Conservation (phyloP, 2,888 invertebrate species). For the Andricus quercusramuli region DNA sequence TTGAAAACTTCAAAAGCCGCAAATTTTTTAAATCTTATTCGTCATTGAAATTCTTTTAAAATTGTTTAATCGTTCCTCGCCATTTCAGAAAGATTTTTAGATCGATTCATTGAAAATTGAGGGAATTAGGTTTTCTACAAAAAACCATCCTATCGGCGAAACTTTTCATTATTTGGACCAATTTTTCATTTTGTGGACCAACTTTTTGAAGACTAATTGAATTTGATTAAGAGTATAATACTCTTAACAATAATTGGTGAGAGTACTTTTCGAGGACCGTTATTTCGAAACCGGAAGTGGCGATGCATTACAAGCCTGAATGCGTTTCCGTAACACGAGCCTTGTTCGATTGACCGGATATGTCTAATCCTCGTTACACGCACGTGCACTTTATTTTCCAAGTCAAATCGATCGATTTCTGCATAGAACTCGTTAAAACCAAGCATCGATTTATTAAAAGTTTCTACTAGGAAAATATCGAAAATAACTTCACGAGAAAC, state of each 20-base stretch:
- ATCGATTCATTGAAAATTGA: too few relatives aligned
- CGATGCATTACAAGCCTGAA: conserved; percentile 25
- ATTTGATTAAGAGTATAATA: background rate
- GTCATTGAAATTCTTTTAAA: too few relatives aligned
- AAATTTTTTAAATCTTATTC: too few relatives aligned
- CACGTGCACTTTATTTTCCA: conserved; percentile 30
- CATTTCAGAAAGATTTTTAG: too few relatives aligned
- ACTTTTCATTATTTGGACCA: too few relatives aligned
- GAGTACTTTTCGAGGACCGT: conserved; percentile 20
- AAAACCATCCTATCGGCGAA: too few relatives aligned
- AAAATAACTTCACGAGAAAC: conserved; percentile 22
- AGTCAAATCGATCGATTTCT: conserved; percentile 8
- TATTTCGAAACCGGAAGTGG: conserved; percentile 34
- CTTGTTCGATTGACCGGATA: conserved; percentile 38
- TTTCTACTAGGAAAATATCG: background rate
- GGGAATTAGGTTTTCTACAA: too few relatives aligned
- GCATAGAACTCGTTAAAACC: conserved; percentile 11
- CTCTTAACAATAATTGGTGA: too few relatives aligned
- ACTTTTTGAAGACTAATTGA: too few relatives aligned
- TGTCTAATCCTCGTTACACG: conserved; percentile 35
- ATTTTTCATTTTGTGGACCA: too few relatives aligned
- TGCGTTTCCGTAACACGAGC: conserved; percentile 34
- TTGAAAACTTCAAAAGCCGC: background rate
- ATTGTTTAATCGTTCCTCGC: too few relatives aligned
- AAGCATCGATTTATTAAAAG: conserved; percentile 19